Evolutionary conservation across 2,888 invertebrate species (phyloP), one percentile per base, ranked within the genome.

Genomic region (Tipula vernalis): DNA sequence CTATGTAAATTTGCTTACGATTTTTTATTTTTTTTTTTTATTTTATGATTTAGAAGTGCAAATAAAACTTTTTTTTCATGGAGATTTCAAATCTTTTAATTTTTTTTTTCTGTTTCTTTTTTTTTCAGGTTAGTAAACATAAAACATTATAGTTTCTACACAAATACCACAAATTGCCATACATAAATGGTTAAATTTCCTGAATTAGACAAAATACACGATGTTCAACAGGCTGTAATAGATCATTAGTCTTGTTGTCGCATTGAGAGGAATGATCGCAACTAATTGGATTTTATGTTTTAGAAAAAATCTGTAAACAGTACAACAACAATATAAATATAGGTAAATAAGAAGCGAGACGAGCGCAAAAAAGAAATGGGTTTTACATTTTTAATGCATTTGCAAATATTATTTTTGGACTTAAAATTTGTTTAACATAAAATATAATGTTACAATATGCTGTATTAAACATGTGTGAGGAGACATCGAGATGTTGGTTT

Each of bases 351-450:
- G 10, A 6, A 10, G 44, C 3, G 51, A 15, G n/a, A 71, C 28
- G 28, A 71, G 12, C 28, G 28, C 71, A 71, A 10, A 71, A 71
- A 28, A 28, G 71, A 71, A 71, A 71, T 71, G 71, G 2, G 10
- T 71, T 71, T 71, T 71, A 71, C 28, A 4, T 28, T 71, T 71
- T 71, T 71, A 71, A 71, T 71, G 71, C 71, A 71, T 71, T 71
- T 71, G 71, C 71, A 71, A 71, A 71, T 71, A 71, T 71, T 71
- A 71, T 71, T 71, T 71, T 71, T 71, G 71, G 71, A 71, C 71
- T 71, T 71, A 71, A 71, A 51, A 71, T 71, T 71, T 71, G 13
- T 71, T 71, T 71, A 10, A 28, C 18, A 71, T 71, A 71, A 71
- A 71, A 71, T 71, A 71, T 71, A 71, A 71, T 71, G 71, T 71